phyloP scores from a whole-genome alignment of 2,797 vertebrate genomes.

The Stomatorhinus walkeri region DNA sequence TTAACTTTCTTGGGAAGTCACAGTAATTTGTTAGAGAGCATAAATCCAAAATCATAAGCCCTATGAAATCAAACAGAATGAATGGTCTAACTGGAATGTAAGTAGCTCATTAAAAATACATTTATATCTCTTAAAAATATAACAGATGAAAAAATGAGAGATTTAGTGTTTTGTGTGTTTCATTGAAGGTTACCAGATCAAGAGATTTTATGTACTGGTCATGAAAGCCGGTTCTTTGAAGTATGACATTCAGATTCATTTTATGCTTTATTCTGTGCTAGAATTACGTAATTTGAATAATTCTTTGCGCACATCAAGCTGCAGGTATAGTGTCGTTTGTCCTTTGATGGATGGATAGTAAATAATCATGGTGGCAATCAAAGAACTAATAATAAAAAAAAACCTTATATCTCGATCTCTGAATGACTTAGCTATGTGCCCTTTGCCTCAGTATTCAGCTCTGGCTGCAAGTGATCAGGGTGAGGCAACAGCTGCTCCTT shows the following conservation, averaged over 20 bases:
- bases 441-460: background rate
- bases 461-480: background rate
- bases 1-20: background rate
- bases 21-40: background rate
- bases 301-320: background rate
- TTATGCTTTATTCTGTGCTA: background rate
- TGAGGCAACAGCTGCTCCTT: constrained; percentile 15
- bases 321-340: background rate
- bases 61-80: background rate
- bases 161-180: background rate
- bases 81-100: background rate
- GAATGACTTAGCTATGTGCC: background rate
- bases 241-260: background rate
- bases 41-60: background rate
- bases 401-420: background rate
- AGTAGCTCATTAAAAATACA: background rate
- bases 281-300: background rate
- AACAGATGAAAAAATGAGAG: background rate
- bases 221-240: background rate
- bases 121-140: background rate
- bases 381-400: background rate
- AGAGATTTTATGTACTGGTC: background rate
- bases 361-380: background rate
- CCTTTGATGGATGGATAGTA: background rate
- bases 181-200: background rate